Conservation (phyloP, 2,113 vertebrate genomes). For the Lamprotornis superbus region DNA sequence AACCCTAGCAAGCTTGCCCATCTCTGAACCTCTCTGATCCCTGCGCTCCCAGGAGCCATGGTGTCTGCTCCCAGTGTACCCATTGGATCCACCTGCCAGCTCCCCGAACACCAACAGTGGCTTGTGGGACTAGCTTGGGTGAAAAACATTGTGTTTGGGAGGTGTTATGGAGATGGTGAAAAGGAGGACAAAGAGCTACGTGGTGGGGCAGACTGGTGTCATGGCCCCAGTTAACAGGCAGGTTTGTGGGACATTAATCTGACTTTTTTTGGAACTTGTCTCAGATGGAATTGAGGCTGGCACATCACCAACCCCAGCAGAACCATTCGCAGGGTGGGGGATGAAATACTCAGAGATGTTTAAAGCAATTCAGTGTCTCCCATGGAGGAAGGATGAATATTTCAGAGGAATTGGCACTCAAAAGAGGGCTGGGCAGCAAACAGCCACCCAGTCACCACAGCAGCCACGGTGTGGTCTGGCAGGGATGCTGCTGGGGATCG, state of each 20-base stretch:
- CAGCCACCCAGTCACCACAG: background rate
- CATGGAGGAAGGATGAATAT: slow-evolving; percentile 5
- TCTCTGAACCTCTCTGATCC: background rate
- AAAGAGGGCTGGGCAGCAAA: background rate
- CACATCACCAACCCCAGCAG: background rate
- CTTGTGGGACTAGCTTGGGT: background rate
- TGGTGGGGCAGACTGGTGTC: background rate
- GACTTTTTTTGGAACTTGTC: background rate
- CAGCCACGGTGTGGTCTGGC: accelerated
- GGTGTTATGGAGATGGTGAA: accelerated
- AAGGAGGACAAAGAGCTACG: accelerated
- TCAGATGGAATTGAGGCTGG: accelerated
- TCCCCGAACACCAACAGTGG: background rate
- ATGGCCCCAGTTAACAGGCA: accelerated
- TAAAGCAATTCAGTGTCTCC: slow-evolving; percentile 62
- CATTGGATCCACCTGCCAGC: background rate
- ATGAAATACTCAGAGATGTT: slow-evolving; percentile 68
- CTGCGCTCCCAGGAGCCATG: background rate
- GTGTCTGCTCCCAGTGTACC: background rate
- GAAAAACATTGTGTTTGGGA: accelerated
- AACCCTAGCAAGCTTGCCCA: background rate
- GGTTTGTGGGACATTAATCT: background rate
- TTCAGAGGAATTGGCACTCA: background rate
- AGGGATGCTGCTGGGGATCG: background rate
- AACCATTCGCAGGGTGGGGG: background rate